Base-by-base conservation (phyloP, 1,140 invertebrate species). In the Leguminivora glycinivorella region DNA sequence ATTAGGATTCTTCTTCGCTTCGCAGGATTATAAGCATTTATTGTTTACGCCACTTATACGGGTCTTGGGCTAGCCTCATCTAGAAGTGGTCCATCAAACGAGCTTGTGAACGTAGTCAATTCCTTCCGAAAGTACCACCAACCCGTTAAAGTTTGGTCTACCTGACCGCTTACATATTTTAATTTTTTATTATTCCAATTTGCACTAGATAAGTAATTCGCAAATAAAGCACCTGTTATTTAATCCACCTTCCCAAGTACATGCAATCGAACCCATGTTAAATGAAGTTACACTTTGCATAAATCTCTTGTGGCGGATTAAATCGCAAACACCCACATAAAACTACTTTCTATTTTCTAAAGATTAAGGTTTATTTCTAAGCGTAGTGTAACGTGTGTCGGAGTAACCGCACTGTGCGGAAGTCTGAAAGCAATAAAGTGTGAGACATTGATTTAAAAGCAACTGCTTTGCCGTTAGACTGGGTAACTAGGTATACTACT, bases 401-500 rank as follows among this genome's bases (percentile, higher is more conserved):
- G 25, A 14, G 25, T 12, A 60, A 60, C 25, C 25, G 12, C 56
- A 60, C 5, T 26, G 56, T 60, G 29, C 56, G 56, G 56, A 60
- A 60, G 56, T 60, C 24, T 60, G 56, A 29, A 60, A 60, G 56
- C 56, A 60, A 60, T 60, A 60, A 60, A 60, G 56, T 60, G 56
- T 24, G 25, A 60, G 56, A 60, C 56, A 60, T 60, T 60, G 56
- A 60, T 60, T 58, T 60, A 60, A 60, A 60, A 24, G 10, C 56
- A 26, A 60, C 25, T 60, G 24, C 7, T 10, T 24, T 12, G 56
- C 19, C 14, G 40, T 17, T 60, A 60, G 24, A 26, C 6, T 56
- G 14, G 19, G 47, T 38, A 38, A 38, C 34, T 34, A 38, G 34
- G 10, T 12, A 12, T 29, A 5, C 31, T 38, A 38, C 34, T 38